phyloP scores from a whole-genome alignment of 2,888 invertebrate genomes.

The Rhyacophila evoluta region DNA sequence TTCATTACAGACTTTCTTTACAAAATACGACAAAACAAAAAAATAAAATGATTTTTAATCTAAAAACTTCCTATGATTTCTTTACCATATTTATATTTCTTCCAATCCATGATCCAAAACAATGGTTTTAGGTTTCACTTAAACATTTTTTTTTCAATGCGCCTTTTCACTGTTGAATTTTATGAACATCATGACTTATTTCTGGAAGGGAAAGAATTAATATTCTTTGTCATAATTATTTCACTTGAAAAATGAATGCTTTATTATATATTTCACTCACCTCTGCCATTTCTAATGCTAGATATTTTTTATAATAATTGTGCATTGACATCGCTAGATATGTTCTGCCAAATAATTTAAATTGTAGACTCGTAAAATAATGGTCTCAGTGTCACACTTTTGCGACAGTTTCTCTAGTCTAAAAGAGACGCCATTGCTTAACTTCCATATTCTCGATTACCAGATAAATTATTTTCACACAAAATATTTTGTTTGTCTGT shows the following conservation, averaged over 20 bases:
- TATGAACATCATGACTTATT: not conserved
- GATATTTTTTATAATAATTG: not conserved
- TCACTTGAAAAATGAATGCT: not conserved
- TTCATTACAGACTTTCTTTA: too few species aligned
- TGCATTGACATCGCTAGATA: constrained; percentile 10
- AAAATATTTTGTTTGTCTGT: too few species aligned
- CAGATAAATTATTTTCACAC: too few species aligned
- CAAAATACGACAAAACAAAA: too few species aligned
- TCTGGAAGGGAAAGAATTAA: not conserved
- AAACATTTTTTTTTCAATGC: not conserved
- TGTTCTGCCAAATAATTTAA: constrained; percentile 29
- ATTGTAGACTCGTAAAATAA: constrained; percentile 23
- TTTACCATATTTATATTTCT: too few species aligned
- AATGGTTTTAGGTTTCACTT: not conserved
- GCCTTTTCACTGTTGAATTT: not conserved
- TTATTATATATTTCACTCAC: not conserved
- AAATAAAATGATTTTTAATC: too few species aligned
- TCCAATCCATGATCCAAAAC: too few species aligned
- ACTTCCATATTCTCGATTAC: too few species aligned
- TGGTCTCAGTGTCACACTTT: constrained; percentile 31
- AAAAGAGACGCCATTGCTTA: too few species aligned
- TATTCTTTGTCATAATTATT: not conserved
- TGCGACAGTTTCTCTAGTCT: constrained; percentile 26
- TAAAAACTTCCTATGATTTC: too few species aligned
- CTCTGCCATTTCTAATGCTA: not conserved